phyloP scores from a whole-genome alignment of 2,888 invertebrate species.

The Laothoe populi region DNA sequence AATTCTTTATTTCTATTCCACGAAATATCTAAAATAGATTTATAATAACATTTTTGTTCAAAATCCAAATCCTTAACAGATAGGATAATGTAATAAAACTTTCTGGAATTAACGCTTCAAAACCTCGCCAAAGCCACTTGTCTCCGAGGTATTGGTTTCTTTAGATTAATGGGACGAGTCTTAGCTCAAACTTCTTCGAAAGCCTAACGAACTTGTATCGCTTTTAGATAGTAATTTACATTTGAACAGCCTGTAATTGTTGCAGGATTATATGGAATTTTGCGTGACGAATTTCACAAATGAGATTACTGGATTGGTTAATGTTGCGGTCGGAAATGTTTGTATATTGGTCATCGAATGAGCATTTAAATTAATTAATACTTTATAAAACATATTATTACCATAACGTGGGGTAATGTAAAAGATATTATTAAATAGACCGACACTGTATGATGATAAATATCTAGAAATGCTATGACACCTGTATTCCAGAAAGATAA shows the following conservation, averaged over 20 bases:
- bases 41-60: background rate
- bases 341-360: background rate
- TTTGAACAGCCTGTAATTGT: conserved; percentile 11
- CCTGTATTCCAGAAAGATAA: too few species aligned
- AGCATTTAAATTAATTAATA: too few species aligned
- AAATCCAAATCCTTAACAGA: background rate
- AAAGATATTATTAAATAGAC: too few species aligned
- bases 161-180: conserved; percentile 20
- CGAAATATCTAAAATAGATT: background rate
- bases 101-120: conserved; percentile 13
- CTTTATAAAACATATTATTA: background rate
- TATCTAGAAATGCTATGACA: too few species aligned
- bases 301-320: background rate
- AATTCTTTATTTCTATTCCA: too few species aligned
- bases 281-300: background rate
- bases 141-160: conserved; percentile 19
- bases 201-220: conserved; percentile 15
- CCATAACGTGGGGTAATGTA: too few species aligned
- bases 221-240: conserved; percentile 15
- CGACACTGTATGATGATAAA: too few species aligned
- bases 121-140: conserved; percentile 20
- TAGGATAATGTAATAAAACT: conserved; percentile 17
- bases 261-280: conserved; percentile 2
- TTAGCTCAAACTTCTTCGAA: conserved; percentile 15
- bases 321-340: background rate